Conservation (phyloP, 2,888 invertebrate genomes). For the Parochlus steinenii region DNA sequence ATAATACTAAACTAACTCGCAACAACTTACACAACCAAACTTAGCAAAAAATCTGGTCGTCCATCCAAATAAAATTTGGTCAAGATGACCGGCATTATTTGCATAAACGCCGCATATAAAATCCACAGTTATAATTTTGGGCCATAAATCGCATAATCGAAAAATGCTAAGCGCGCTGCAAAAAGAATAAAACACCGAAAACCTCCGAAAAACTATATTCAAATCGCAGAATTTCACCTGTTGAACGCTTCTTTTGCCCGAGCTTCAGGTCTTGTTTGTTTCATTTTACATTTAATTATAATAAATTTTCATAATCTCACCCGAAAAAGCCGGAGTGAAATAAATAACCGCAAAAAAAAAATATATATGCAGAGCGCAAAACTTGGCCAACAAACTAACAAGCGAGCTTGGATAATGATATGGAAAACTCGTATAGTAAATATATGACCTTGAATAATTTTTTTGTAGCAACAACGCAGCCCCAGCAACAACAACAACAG, state of each 20-base stretch:
- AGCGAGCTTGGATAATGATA: too few species aligned
- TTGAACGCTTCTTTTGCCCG: constrained; percentile 1
- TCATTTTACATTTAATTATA: constrained; percentile 11
- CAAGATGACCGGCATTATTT: too few species aligned
- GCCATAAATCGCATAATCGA: too few species aligned
- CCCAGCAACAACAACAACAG: constrained; percentile 10
- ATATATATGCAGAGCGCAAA: constrained; percentile 8
- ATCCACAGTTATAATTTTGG: too few species aligned
- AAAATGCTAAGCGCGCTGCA: too few species aligned
- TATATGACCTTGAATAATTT: constrained; percentile 11
- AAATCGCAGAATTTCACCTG: constrained; percentile 12
- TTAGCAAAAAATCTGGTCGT: too few species aligned
- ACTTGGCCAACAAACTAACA: neutral
- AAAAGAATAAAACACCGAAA: too few species aligned
- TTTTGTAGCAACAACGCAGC: constrained; percentile 3
- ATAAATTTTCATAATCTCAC: constrained; percentile 12
- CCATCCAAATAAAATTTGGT: too few species aligned
- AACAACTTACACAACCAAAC: too few species aligned
- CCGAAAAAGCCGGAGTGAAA: constrained; percentile 4
- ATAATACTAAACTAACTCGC: too few species aligned
- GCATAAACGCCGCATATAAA: too few species aligned
- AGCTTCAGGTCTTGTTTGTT: constrained; percentile 12
- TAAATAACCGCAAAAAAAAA: constrained; percentile 6
- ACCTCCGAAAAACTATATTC: constrained; percentile 7
- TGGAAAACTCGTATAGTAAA: constrained; percentile 8